Evolutionary conservation across 2,797 vertebrate genomes (phyloP), one percentile per base, ranked within the genome.

Genomic region (Babyrousa celebensis): DNA sequence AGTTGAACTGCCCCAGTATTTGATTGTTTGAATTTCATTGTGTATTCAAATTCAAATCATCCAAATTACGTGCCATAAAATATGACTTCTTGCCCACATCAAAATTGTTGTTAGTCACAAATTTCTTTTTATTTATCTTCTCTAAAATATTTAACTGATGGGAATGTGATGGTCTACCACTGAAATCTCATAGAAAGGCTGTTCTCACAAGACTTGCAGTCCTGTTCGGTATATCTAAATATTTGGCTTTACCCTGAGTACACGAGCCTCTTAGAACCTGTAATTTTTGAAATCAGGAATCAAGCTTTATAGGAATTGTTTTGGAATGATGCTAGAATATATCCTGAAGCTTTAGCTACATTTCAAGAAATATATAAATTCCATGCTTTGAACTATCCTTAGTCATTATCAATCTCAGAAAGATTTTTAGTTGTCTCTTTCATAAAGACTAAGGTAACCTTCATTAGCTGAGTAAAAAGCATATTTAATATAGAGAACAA

Each of bases 101-200:
- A 84, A 62, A 97, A 1, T 60, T 65, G 72, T 94, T 63, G 75
- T 70, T 62, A 78, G 20, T 88, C 54, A 85, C 10, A 84, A 62
- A 93, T 77, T 88, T 3, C 70, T 97, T 87, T 96, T 40, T 52
- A 40, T 94, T 96, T 96, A 65, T 82, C 52, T 70, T 27, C 52
- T 88, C n/a, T 63, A 84, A 56, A 16, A 3, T 88, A 67, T 18
- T 48, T 83, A 78, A 67, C 10, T 85, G 63, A n/a, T 70, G 12
- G 67, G 20, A 95, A 79, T 71, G 11, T 60, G 62, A 70, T 60
- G 5, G 18, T 2, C 8, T 27, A 58, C 16, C 7, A 12, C n/a
- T 48, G 32, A 96, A 95, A 94, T 58, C 27, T 43, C n/a, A 27
- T 75, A 27, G 9, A 65, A 91, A 91, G 43, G 0, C 3, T 56